These are phyloP conservation scores for Limnephilus rhombicus DNA, from an alignment of 2,888 invertebrate species.

Conservation along the genomic window DNA sequence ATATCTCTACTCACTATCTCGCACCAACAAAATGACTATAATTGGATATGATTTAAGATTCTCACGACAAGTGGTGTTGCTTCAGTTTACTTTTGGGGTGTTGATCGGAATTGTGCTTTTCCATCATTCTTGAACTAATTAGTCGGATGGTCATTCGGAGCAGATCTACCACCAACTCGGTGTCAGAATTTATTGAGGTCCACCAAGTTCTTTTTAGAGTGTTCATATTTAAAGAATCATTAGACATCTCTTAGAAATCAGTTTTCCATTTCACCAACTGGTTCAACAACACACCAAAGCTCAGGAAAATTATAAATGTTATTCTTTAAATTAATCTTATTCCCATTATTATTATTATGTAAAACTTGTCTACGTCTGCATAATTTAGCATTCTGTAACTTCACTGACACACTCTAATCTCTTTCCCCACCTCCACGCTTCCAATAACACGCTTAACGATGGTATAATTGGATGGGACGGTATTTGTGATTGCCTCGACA, in stretches of 20 bases:
- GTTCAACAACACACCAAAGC: not conserved
- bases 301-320: not conserved
- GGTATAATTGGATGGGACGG: constrained; percentile 1
- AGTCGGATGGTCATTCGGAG: no score
- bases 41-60: not conserved
- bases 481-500: not conserved
- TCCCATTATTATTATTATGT: not conserved
- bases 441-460: constrained; percentile 1
- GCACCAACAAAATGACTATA: not conserved
- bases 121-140: no score
- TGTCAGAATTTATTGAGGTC: no score
- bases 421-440: not conserved
- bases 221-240: not conserved
- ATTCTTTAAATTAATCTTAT: no score
- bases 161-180: no score
- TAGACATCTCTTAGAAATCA: not conserved
- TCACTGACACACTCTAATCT: not conserved
- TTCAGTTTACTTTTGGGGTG: not conserved
- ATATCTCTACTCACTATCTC: not conserved
- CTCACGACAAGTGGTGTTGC: not conserved
- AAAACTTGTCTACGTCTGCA: not conserved
- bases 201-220: no score
- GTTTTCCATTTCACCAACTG: not conserved
- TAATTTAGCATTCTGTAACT: not conserved
- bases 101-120: not conserved